These are phyloP conservation scores for Petrolisthes manimaculis DNA, from an alignment of 2,888 invertebrate species.

Conservation along the genomic window DNA sequence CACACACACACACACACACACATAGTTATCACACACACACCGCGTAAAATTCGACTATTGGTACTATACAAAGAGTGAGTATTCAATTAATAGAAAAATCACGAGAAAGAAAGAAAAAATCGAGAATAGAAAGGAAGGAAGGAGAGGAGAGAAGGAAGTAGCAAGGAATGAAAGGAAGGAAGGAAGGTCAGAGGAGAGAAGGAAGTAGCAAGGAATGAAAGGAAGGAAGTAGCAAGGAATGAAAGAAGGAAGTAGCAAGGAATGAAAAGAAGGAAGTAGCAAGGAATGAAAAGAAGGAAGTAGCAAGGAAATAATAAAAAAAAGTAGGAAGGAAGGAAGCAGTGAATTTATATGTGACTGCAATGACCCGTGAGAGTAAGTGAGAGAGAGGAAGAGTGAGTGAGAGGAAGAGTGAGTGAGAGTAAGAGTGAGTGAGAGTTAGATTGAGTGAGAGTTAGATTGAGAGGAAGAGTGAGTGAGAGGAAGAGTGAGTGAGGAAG, in stretches of 20 bases:
- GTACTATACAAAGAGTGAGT: background rate
- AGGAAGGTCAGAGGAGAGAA: background rate
- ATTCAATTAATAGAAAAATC: background rate
- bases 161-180: background rate
- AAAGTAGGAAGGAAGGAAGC: too few species aligned
- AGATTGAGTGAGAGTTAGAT: background rate
- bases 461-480: background rate
- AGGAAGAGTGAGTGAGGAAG: background rate
- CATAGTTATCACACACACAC: background rate
- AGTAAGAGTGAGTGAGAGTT: background rate
- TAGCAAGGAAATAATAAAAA: background rate
- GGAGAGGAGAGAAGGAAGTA: background rate
- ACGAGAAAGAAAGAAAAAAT: background rate
- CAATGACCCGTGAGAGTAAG: background rate
- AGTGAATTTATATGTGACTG: background rate
- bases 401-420: background rate
- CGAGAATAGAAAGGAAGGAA: background rate
- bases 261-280: background rate
- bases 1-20: conserved; percentile 7
- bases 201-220: background rate
- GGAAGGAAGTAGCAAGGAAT: conserved; percentile 6
- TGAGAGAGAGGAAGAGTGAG: background rate
- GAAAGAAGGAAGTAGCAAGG: conserved; percentile 14
- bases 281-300: background rate
- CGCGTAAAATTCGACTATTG: background rate